phyloP scores from a whole-genome alignment of 1,140 invertebrate species.

The Cephus cinctus region DNA sequence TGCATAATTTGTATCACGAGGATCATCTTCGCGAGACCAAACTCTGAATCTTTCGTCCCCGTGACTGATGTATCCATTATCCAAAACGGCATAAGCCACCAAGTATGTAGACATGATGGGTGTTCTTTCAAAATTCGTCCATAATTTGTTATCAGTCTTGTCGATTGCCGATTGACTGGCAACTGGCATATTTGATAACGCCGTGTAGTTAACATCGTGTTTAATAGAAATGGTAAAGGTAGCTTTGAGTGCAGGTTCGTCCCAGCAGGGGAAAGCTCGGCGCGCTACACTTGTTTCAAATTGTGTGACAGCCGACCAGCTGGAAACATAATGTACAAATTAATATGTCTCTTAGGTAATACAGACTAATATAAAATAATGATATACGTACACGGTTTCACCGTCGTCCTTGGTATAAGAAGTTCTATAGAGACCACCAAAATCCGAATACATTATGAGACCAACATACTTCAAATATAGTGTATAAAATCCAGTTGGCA shows the following conservation, averaged over 20 bases:
- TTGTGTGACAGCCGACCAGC: conserved; percentile 61
- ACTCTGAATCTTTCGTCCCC: conserved; percentile 24
- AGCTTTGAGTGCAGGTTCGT: conserved; percentile 67
- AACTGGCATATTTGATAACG: conserved; percentile 55
- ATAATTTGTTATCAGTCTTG: background rate
- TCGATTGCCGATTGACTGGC: conserved; percentile 21
- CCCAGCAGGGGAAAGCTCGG: conserved; percentile 72
- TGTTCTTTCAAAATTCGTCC: conserved; percentile 25
- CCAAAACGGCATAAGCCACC: conserved; percentile 71
- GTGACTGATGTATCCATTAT: conserved; percentile 52
- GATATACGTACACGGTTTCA: conserved; percentile 18
- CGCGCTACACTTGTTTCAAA: conserved; percentile 71
- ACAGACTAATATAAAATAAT: background rate
- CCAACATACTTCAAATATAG: conserved; percentile 18
- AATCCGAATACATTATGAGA: conserved; percentile 14
- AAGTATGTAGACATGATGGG: conserved; percentile 73
- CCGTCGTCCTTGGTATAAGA: conserved; percentile 17
- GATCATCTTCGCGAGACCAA: conserved; percentile 58
- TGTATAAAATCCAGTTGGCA: background rate
- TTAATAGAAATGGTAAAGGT: conserved; percentile 57
- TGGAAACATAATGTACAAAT: too few species aligned
- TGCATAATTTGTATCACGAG: conserved; percentile 55
- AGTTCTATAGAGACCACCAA: conserved; percentile 27
- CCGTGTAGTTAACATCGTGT: conserved; percentile 37
- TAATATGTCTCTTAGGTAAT: conserved; percentile 6